Evolutionary conservation across 2,888 invertebrate species (phyloP), one percentile per base, ranked within the genome.

Genomic region (Tethea ocularis): DNA sequence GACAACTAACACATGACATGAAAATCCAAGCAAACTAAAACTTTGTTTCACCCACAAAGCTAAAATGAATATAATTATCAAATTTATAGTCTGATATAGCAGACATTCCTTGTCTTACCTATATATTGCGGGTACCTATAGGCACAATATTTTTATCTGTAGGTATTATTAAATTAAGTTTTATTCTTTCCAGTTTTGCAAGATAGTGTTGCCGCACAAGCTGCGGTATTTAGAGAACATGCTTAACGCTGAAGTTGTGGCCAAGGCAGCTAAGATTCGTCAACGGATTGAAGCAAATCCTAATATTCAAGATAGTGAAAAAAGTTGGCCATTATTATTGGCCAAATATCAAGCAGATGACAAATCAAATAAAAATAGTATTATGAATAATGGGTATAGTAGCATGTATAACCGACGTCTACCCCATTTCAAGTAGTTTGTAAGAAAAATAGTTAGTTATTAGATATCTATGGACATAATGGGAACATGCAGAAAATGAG

Each of bases 151-250:
- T 29, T 29, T 29, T 8, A 29, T 29, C 8, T 29, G 8, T 6
- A n/a, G n/a, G 26, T 26, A 6, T 29, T 29, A 8, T 13, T 11
- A 3, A 36, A 36, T 38, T 10, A n/a, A n/a, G 1, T 10, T 38
- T 38, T 10, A 7, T 0, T 10, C n/a, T 38, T n/a, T 82, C 82
- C 84, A 92, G 92, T 57, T 82, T n/a, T 74, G 83, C 67, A 92
- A 92, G 77, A 92, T 92, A 67, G 80, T 92, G 46, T 75, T 92
- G 53, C 92, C 92, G 0, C 86, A 88, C 70, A 92, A 92, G 68
- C 74, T 92, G 20, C 77, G 92, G 38, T 92, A 92, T 66, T 74
- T 92, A 58, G 91, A 92, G 63, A 92, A 91, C 60, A 91, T 92
- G 92, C 63, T 92, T 54, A 91, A 91, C 61, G 84, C 89, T 0